Percentiles rank a stretch among this genome's conserved stretches.
Evolutionary conservation across 2,797 vertebrate genomes (phyloP).

Genomic region (Botia kubotai): DNA sequence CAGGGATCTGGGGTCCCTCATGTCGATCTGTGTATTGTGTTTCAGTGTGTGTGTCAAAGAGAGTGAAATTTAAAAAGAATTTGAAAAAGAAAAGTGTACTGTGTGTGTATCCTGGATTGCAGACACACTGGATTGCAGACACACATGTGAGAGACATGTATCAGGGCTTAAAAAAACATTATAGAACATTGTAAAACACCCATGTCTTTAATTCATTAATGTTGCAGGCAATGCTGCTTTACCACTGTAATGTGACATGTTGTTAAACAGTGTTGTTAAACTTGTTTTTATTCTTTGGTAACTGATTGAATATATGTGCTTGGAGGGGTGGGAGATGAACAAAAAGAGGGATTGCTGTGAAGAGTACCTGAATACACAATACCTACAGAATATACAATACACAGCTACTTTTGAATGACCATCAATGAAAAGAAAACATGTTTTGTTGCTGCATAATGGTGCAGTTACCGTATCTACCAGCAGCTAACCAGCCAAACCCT

Average conservation of each 20-base stretch:
- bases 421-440: too few species aligned
- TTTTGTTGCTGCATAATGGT: background rate
- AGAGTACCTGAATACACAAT: background rate
- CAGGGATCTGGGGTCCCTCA: constrained; percentile 28
- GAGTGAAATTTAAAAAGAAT: background rate
- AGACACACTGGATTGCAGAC: background rate
- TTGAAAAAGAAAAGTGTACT: background rate
- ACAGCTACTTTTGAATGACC: too few species aligned
- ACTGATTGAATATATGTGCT: background rate
- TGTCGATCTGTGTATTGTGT: constrained; percentile 18
- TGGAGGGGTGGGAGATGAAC: background rate
- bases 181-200: background rate
- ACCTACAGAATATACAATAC: too few species aligned
- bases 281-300: background rate
- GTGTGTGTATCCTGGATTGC: background rate
- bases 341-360: background rate
- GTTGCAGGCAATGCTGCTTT: background rate
- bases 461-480: background rate
- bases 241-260: background rate
- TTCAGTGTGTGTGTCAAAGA: constrained; percentile 1
- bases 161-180: background rate
- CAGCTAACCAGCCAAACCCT: background rate
- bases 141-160: background rate
- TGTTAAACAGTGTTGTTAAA: background rate
- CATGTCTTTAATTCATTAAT: background rate